Base-by-base conservation (phyloP, 2,888 invertebrate species). In the Nasonia oneida region DNA sequence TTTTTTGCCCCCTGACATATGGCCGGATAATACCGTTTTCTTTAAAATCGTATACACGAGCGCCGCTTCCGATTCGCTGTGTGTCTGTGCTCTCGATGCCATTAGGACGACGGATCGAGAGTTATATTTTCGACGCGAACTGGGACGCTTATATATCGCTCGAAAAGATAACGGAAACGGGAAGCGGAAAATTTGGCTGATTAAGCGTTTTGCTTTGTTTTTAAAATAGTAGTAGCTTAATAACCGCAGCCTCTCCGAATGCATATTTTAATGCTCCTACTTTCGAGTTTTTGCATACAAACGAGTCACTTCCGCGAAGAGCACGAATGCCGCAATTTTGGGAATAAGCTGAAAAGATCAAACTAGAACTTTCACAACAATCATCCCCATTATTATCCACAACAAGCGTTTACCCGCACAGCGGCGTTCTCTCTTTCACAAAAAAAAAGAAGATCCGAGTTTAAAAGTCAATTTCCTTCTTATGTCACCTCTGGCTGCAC, bases 401-500 rank as follows among this genome's bases (percentile, higher is more conserved):
- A 15, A 39, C 10, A 53, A 53, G 53, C 53, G 10, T 53, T 6
- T 50, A 53, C 57, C 64, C 64, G 64, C 70, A 39, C 73, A 78
- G 78, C 67, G 70, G 57, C 18, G 64, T 73, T 23, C 37, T 53
- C 23, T 53, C 39, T 67, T 75, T 75, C 53, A 42, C 39, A 57
- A 75, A 50, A 39, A 39, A 53, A 61, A 76, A 50, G 23, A 39
- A 57, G 57, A 23, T 37, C 78, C 50, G 39, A 79, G 47, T 76
- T 86, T 86, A 83, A 86, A 83, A 86, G 86, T 86, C 86, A 86
- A 86, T 83, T 83, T 83, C 50, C 39, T 64, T 33, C 42, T 71
- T 42, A 29, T 70, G 73, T 61, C 73, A 82, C 81, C 33, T 71
- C 15, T 29, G 6, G 29, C 39, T 29, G 29, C 23, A 10, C 50